Evolutionary conservation across 2,888 invertebrate genomes (phyloP).

Genomic region (Nomada flava): DNA sequence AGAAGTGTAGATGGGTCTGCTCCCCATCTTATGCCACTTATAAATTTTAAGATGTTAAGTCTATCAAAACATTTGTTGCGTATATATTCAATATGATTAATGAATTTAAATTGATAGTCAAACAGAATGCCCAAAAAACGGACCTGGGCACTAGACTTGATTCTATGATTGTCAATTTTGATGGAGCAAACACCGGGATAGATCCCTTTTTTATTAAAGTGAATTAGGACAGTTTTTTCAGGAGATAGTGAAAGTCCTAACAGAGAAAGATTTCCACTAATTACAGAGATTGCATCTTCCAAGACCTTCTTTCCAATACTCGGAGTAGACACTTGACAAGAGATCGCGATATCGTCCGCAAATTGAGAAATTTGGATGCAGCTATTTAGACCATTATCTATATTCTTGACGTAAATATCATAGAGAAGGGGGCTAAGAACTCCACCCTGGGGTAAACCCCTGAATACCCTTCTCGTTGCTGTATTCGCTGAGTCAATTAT

Average conservation of each 20-base stretch:
- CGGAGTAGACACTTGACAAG: not conserved
- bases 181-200: too few species aligned
- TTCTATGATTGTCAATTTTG: too few species aligned
- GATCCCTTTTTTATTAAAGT: too few species aligned
- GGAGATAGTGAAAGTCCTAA: not conserved
- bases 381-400: not conserved
- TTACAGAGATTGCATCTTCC: not conserved
- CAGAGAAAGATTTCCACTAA: not conserved
- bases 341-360: slow-evolving; percentile 5
- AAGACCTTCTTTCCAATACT: not conserved
- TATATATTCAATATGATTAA: too few species aligned
- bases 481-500: not conserved
- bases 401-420: not conserved
- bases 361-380: not conserved
- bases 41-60: too few species aligned
- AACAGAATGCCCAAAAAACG: too few species aligned
- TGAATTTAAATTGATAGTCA: too few species aligned
- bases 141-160: too few species aligned
- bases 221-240: not conserved
- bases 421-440: too few species aligned
- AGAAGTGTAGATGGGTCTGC: too few species aligned
- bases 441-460: not conserved
- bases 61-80: too few species aligned
- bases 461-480: not conserved
- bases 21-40: too few species aligned